Percentiles rank a stretch among this genome's conserved stretches.
phyloP scores from a whole-genome alignment of 2,113 vertebrate genomes.

The Meleagris gallopavo region DNA sequence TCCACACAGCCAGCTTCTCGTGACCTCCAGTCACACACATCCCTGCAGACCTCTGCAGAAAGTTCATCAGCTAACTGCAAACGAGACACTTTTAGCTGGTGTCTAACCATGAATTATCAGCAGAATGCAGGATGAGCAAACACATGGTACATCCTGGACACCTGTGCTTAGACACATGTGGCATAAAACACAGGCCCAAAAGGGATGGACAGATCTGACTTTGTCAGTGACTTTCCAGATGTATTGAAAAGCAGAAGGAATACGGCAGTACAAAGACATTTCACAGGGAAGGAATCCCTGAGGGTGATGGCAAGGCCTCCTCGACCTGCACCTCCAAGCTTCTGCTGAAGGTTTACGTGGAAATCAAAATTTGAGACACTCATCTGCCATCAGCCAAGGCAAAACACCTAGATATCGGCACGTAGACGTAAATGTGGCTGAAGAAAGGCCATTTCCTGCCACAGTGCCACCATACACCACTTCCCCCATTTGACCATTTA shows the following conservation, averaged over 20 bases:
- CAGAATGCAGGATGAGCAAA: accelerated
- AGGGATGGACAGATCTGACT: neutral
- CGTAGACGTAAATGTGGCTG: accelerated
- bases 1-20: neutral
- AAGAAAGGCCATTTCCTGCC: neutral
- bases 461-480: neutral
- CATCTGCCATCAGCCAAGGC: neutral
- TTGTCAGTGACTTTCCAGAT: neutral
- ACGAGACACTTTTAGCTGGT: neutral
- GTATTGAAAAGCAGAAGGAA: neutral
- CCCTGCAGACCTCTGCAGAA: neutral
- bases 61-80: neutral
- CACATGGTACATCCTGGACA: neutral
- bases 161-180: neutral
- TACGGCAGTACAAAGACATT: conserved; percentile 21
- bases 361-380: neutral
- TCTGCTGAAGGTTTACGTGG: neutral
- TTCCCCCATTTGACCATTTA: neutral
- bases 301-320: neutral
- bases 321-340: neutral
- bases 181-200: neutral
- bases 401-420: neutral
- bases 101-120: neutral
- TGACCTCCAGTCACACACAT: accelerated
- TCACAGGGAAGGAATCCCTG: neutral